These are phyloP conservation scores for Henicopernis longicauda DNA, from an alignment of 2,113 vertebrate species.

Conservation along the genomic window DNA sequence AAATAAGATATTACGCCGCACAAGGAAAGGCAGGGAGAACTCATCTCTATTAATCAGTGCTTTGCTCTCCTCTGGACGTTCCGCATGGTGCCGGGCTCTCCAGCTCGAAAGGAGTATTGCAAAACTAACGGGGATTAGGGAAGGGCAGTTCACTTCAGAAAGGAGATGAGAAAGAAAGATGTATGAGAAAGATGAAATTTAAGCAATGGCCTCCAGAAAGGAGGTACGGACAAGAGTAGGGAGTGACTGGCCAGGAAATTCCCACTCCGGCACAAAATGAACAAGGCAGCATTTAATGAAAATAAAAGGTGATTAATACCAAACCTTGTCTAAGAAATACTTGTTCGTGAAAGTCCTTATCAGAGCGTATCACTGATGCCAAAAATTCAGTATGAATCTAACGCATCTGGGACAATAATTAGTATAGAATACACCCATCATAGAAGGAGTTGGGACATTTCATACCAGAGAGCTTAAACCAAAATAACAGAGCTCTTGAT, in stretches of 20 bases:
- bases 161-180: background rate
- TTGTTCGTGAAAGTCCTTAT: background rate
- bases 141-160: background rate
- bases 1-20: rapidly evolving
- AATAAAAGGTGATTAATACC: background rate
- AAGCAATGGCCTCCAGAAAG: background rate
- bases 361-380: background rate
- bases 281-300: background rate
- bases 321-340: background rate
- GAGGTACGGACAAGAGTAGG: background rate
- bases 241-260: rapidly evolving
- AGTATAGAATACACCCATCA: background rate
- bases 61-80: background rate
- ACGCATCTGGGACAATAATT: background rate
- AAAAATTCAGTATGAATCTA: background rate
- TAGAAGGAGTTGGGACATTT: background rate
- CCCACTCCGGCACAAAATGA: background rate
- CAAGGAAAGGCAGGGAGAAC: background rate
- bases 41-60: background rate
- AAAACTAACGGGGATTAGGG: background rate
- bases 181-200: background rate
- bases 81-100: background rate
- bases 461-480: background rate
- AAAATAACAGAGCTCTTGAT: background rate
- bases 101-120: background rate